These are phyloP conservation scores for Lycorma delicatula DNA, from an alignment of 1,140 invertebrate genomes.

Conservation along the genomic window DNA sequence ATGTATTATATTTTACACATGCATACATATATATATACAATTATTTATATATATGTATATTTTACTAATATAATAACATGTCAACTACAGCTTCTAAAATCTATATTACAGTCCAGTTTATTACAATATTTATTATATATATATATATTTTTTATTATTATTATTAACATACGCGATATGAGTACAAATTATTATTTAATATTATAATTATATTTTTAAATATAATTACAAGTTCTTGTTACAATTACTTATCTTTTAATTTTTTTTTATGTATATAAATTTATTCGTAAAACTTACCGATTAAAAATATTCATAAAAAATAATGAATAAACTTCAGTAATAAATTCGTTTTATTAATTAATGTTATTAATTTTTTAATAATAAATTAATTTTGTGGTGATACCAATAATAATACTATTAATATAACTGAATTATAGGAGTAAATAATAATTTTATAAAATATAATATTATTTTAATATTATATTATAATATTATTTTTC, in stretches of 20 bases:
- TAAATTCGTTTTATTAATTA: slow-evolving; percentile 11
- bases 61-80: background rate
- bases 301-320: slow-evolving; percentile 7
- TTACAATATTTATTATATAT: too few relatives aligned
- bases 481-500: background rate
- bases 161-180: slow-evolving; percentile 2
- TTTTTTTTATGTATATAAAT: too few relatives aligned
- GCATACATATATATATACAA: background rate
- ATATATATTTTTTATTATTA: too few relatives aligned
- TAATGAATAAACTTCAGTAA: background rate
- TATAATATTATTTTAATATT: background rate
- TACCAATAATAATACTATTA: too few relatives aligned
- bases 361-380: slow-evolving; percentile 2
- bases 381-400: too few relatives aligned
- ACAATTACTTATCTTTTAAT: too few relatives aligned
- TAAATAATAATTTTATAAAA: background rate
- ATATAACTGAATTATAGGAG: too few relatives aligned
- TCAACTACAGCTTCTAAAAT: background rate
- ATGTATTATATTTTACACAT: background rate
- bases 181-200: slow-evolving; percentile 4
- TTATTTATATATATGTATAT: background rate
- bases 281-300: slow-evolving; percentile 1
- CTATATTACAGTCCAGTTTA: too few relatives aligned
- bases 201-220: too few relatives aligned
- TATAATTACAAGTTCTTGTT: too few relatives aligned